Conservation (phyloP, 2,113 vertebrate species). For the Microcebus lehilahytsara region DNA sequence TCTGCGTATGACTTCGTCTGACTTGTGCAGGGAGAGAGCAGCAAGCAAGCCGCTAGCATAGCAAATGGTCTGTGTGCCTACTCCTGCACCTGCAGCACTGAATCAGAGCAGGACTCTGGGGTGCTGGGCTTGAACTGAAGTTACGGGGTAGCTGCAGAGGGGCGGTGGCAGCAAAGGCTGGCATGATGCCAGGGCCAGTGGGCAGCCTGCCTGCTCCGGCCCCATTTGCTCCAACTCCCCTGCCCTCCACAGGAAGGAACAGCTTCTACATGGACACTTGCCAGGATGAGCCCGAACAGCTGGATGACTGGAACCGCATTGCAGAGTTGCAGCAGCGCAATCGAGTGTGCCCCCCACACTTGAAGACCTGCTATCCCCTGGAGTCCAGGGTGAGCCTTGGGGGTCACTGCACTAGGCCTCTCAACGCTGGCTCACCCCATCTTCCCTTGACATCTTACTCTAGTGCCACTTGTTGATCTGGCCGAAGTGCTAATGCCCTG, state of each 20-base stretch:
- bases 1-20: neutral
- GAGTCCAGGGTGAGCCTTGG: constrained; percentile 88
- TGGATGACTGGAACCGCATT: constrained; percentile 92
- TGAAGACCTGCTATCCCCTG: constrained; percentile 95
- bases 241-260: constrained; percentile 71
- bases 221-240: neutral
- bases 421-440: neutral
- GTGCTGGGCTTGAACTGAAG: neutral
- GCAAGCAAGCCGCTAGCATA: neutral
- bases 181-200: neutral
- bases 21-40: neutral
- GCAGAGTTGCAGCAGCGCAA: constrained; percentile 94
- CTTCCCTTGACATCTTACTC: neutral
- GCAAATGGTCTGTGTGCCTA: neutral
- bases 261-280: constrained; percentile 84
- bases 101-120: neutral
- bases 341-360: constrained; percentile 88
- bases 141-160: neutral
- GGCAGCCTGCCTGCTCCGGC: neutral
- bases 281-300: constrained; percentile 92
- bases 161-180: neutral
- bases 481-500: neutral
- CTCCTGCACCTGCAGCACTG: neutral
- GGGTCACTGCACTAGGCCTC: accelerated
- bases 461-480: neutral